Evolutionary conservation across 2,797 vertebrate genomes (phyloP), one percentile per base, ranked within the genome.

Genomic region (Anas bahamensis): DNA sequence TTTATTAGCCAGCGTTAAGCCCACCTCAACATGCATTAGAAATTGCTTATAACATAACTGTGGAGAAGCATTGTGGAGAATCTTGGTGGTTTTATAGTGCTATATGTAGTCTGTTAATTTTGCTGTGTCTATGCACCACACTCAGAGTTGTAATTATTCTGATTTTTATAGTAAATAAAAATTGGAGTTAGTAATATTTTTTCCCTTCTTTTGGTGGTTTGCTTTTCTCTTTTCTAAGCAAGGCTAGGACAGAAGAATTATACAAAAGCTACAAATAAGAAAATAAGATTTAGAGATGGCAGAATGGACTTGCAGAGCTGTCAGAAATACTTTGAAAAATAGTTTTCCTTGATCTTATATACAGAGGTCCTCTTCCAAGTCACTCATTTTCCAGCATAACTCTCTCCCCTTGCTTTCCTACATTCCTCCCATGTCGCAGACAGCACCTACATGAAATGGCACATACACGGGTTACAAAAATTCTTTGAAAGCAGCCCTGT

Each of bases 401-500:
- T 33, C 21, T 53, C n/a, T 68, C 23, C 52, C 17, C 11, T 46
- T 31, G 21, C 31, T 53, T 48, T 63, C 37, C 39, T 37, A 11
- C 63, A 77, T 17, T n/a, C 56, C 26, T 26, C 13, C n/a, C 2
- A 6, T 53, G 37, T 28, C 5, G 2, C 24, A 41, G 55, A n/a
- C 14, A 83, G 66, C 3, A 64, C 50, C 44, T 13, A 42, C 12
- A 64, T 19, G 52, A 89, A 86, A 88, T 53, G n/a, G 89, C 84
- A 89, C 2, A 8, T 37, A 39, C 6, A 6, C 42, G 29, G 85
- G 65, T 69, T 42, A 76, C 3, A 95, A 91, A 90, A 94, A 96
- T 98, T 98, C 97, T 97, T 98, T 97, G 98, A 98, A 98, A 98
- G 98, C 97, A 97, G 63, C 29, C 83, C 50, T 53, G 57, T 73